Percentiles rank a stretch among this genome's conserved stretches.
Evolutionary conservation across 2,113 vertebrate species (phyloP).

Genomic region (Dipodomys stephensi): DNA sequence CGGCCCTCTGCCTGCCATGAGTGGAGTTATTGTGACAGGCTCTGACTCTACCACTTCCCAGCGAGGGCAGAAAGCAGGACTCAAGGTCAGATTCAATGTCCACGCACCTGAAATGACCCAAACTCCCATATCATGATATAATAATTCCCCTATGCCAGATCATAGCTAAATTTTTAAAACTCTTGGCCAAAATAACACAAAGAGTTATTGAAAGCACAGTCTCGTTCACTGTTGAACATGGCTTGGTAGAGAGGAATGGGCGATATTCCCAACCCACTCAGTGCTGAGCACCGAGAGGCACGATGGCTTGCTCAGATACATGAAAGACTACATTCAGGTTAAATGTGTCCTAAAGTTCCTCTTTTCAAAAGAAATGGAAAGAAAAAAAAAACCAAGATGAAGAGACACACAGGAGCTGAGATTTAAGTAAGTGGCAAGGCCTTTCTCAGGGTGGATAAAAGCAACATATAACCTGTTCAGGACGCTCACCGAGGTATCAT

Average conservation of each 20-base stretch:
- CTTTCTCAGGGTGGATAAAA: background rate
- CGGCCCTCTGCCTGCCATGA: conserved; percentile 75
- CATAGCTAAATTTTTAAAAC: background rate
- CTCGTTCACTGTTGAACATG: background rate
- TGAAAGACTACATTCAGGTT: background rate
- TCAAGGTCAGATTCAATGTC: conserved; percentile 82
- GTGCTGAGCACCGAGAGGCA: background rate
- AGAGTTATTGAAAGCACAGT: background rate
- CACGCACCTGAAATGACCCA: conserved; percentile 82
- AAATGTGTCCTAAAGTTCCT: background rate
- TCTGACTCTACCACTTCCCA: conserved; percentile 76
- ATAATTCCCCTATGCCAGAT: background rate
- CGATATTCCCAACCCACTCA: background rate
- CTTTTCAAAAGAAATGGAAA: background rate
- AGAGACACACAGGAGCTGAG: background rate
- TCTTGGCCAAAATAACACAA: background rate
- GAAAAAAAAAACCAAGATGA: background rate
- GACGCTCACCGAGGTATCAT: too few relatives aligned
- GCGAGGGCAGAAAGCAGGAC: conserved; percentile 80
- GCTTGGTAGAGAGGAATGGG: background rate
- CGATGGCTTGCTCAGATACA: background rate
- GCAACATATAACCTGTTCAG: too few relatives aligned
- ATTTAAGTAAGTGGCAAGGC: background rate
- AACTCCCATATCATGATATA: conserved; percentile 11
- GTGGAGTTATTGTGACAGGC: conserved; percentile 81